Evolutionary conservation across 2,113 vertebrate genomes (phyloP).

Genomic region (Quiscalus mexicanus): DNA sequence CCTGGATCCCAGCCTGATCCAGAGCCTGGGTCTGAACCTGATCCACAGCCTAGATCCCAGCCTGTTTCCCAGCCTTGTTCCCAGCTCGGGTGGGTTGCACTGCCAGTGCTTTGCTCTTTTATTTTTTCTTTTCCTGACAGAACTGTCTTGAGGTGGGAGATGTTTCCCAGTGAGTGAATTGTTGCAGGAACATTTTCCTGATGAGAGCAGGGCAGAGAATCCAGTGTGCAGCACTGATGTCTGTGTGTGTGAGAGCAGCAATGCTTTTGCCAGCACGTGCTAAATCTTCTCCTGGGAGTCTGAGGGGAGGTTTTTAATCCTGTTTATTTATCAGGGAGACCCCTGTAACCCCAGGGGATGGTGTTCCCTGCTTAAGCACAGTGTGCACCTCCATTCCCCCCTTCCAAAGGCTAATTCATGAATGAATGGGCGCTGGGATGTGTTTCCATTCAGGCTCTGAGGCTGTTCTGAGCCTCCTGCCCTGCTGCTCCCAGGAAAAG

Average conservation of each 20-base stretch:
- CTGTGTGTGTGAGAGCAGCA: background rate
- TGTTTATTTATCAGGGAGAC: background rate
- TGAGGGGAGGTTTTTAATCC: background rate
- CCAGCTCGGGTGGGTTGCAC: background rate
- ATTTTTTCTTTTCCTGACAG: background rate
- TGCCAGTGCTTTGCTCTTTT: background rate
- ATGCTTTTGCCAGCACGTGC: background rate
- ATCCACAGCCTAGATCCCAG: background rate
- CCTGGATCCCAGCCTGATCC: fast-evolving
- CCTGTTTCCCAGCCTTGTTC: background rate
- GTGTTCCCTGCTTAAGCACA: background rate
- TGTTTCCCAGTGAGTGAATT: background rate
- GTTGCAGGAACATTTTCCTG: background rate
- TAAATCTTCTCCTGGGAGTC: background rate
- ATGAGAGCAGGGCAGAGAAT: background rate
- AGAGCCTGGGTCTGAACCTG: fast-evolving
- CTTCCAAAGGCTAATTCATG: background rate
- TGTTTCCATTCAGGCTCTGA: background rate
- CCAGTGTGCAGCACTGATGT: background rate
- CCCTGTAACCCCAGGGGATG: background rate
- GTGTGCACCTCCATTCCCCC: background rate
- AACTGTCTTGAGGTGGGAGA: background rate
- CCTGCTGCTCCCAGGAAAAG: background rate
- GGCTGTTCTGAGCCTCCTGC: background rate
- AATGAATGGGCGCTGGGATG: background rate